Conservation (phyloP, 2,888 invertebrate genomes). For the Eupithecia inturbata region DNA sequence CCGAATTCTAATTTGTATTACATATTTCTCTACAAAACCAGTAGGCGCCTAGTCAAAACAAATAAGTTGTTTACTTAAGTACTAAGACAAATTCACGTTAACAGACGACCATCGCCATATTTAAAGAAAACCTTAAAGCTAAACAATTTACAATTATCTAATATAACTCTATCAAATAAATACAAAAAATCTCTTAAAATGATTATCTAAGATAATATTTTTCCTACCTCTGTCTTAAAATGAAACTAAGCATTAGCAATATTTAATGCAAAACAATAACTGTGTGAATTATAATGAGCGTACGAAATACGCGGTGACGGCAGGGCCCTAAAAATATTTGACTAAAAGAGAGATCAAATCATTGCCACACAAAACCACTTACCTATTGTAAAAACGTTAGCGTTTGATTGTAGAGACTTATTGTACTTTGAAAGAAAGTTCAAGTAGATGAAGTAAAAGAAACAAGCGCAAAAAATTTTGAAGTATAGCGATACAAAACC, state of each 20-base stretch:
- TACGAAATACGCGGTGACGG: constrained; percentile 58
- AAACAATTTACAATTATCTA: constrained; percentile 83
- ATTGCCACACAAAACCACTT: constrained; percentile 82
- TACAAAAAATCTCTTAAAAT: constrained; percentile 79
- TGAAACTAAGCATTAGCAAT: constrained; percentile 72
- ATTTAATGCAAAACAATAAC: constrained; percentile 75
- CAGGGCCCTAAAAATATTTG: constrained; percentile 85
- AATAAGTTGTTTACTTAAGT: constrained; percentile 78
- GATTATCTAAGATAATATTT: constrained; percentile 81
- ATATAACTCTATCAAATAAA: constrained; percentile 84
- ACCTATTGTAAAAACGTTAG: constrained; percentile 67
- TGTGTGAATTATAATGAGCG: constrained; percentile 59
- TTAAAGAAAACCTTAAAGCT: constrained; percentile 75
- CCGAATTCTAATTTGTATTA: constrained; percentile 10
- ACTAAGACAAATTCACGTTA: constrained; percentile 73
- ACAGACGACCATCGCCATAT: constrained; percentile 81
- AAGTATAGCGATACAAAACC: constrained; percentile 15
- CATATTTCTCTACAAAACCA: constrained; percentile 19
- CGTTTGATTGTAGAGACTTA: constrained; percentile 59
- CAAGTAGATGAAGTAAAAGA: constrained; percentile 16
- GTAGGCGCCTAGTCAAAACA: constrained; percentile 52
- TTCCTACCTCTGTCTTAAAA: constrained; percentile 77
- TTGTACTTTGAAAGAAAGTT: constrained; percentile 74
- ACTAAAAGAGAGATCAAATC: constrained; percentile 90
- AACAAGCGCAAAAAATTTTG: constrained; percentile 7